Evolutionary conservation across 2,797 vertebrate genomes (phyloP).

Genomic region (Graptemys geographica): DNA sequence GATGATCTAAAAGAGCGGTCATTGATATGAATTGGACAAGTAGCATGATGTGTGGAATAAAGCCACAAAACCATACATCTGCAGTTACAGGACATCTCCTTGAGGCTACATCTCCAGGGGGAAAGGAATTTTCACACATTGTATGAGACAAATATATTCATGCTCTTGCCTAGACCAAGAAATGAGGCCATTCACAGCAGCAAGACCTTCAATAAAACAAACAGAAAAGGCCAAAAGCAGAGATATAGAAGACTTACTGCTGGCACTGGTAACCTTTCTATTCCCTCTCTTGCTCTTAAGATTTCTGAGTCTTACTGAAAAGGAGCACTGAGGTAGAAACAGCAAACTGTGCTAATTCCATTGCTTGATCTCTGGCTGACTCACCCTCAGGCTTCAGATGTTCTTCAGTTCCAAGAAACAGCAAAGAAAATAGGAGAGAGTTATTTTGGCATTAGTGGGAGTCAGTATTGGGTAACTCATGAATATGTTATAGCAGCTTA

Average conservation of each 20-base stretch:
- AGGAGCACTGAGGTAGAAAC: background rate
- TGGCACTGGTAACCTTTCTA: background rate
- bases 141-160: background rate
- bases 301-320: background rate
- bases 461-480: background rate
- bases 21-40: too few species aligned
- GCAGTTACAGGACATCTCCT: background rate
- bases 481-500: background rate
- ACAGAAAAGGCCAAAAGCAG: background rate
- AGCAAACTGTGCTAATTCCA: background rate
- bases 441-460: background rate
- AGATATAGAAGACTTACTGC: background rate
- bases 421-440: rapidly evolving
- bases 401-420: background rate
- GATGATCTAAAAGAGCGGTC: too few species aligned
- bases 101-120: rapidly evolving
- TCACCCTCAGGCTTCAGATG: background rate
- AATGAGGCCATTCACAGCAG: rapidly evolving
- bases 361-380: background rate
- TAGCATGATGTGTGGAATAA: background rate
- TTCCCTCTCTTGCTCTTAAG: background rate
- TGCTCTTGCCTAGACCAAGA: too few species aligned
- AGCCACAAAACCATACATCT: background rate
- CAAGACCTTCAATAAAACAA: background rate
- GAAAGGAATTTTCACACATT: rapidly evolving